Percentiles rank a stretch among this genome's conserved stretches.
phyloP scores from a whole-genome alignment of 2,113 vertebrate genomes.

The Ceyx margarethae region DNA sequence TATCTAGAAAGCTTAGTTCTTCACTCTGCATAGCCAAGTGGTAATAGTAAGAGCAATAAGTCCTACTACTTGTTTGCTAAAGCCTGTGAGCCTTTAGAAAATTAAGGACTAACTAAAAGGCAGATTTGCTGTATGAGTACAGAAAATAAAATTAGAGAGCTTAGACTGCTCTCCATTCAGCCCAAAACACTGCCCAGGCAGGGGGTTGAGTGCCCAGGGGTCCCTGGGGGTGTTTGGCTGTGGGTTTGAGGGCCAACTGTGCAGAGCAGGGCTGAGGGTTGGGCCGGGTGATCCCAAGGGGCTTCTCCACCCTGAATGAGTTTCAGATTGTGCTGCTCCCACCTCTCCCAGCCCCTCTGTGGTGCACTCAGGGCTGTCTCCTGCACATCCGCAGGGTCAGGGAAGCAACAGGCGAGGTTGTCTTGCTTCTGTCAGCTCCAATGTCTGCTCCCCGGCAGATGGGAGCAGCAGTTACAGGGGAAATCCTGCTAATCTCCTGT shows the following conservation, averaged over 20 bases:
- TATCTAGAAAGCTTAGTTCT: background rate
- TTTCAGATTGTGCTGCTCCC: too few relatives aligned
- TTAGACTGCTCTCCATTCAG: background rate
- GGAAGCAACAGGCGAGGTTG: constrained; percentile 37
- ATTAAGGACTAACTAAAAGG: background rate
- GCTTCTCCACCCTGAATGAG: too few relatives aligned
- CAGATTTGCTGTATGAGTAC: background rate
- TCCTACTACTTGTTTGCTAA: background rate
- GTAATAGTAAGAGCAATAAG: background rate
- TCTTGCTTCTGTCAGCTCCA: constrained; percentile 60
- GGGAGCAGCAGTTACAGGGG: constrained; percentile 66
- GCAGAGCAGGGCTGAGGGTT: too few relatives aligned
- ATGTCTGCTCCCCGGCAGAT: constrained; percentile 61
- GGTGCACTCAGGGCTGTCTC: background rate
- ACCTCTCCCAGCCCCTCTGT: background rate
- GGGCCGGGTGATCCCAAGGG: too few relatives aligned
- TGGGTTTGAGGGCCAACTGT: too few relatives aligned
- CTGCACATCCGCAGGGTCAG: background rate
- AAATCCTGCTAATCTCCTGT: constrained; percentile 68
- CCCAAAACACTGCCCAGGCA: background rate
- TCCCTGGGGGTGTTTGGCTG: too few relatives aligned
- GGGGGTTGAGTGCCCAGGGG: too few relatives aligned
- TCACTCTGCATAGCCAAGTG: background rate
- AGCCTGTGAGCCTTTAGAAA: background rate
- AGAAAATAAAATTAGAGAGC: background rate